Percentiles rank a stretch among this genome's conserved stretches.
Evolutionary conservation across 2,113 vertebrate genomes (phyloP).

Genomic region (Abramis brama): DNA sequence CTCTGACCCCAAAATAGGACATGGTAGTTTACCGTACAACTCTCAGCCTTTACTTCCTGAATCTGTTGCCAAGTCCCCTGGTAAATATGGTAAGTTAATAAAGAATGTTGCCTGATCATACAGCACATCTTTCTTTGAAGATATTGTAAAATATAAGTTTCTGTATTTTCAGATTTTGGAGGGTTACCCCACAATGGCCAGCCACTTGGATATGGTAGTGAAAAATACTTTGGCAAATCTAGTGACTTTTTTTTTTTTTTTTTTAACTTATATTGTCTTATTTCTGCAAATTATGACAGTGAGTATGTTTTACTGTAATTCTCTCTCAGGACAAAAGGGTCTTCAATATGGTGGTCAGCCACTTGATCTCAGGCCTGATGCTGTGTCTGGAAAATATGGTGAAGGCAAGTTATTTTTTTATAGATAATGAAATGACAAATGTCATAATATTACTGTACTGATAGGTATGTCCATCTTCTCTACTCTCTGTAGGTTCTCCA

Average conservation of each 20-base stretch:
- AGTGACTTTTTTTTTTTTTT: slow-evolving; percentile 30
- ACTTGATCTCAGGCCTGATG: slow-evolving; percentile 55
- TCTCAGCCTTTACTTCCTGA: slow-evolving; percentile 27
- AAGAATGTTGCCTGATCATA: background rate
- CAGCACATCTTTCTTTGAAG: background rate
- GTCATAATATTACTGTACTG: background rate
- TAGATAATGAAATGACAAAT: background rate
- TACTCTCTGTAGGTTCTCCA: slow-evolving; percentile 45
- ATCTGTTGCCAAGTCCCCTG: slow-evolving; percentile 32
- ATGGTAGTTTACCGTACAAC: slow-evolving; percentile 14
- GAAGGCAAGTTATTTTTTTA: background rate
- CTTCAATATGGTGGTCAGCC: slow-evolving; percentile 68
- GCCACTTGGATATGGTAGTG: slow-evolving; percentile 18
- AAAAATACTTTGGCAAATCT: slow-evolving; percentile 41
- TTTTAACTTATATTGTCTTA: background rate
- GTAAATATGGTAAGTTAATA: slow-evolving; percentile 45
- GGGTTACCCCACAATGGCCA: slow-evolving; percentile 52
- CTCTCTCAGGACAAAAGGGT: slow-evolving; percentile 64
- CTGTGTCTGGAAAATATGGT: slow-evolving; percentile 65
- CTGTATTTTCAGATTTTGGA: slow-evolving; percentile 60
- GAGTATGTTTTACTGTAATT: background rate
- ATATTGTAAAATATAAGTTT: background rate
- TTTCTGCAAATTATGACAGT: background rate
- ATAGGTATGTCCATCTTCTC: background rate
- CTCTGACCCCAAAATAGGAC: background rate